These are phyloP conservation scores for Pelobates cultripes DNA, from an alignment of 2,797 vertebrate species.

Conservation along the genomic window DNA sequence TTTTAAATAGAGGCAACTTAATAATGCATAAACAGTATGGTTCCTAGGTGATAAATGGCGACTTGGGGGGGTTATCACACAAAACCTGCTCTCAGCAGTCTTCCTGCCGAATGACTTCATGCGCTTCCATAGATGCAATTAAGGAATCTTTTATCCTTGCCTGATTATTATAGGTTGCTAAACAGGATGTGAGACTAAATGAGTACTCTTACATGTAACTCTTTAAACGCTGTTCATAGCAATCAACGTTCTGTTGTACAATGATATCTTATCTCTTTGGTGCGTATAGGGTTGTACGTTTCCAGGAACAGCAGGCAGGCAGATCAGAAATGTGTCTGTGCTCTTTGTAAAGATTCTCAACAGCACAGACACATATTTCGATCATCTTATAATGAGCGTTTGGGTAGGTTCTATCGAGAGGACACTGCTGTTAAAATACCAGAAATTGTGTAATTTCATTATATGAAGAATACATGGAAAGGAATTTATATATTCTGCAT, in stretches of 20 bases:
- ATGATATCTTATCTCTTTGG: too few species aligned
- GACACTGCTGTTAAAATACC: too few species aligned
- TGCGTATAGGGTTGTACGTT: too few species aligned
- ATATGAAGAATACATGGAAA: too few species aligned
- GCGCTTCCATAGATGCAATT: slow-evolving; percentile 30
- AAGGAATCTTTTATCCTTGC: slow-evolving; percentile 19
- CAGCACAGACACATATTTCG: too few species aligned
- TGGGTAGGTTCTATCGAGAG: too few species aligned
- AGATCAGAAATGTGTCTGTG: slow-evolving; percentile 11
- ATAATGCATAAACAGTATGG: slow-evolving; percentile 7
- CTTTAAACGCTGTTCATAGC: background rate
- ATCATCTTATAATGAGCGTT: too few species aligned
- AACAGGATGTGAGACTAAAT: slow-evolving; percentile 23
- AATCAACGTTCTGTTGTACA: too few species aligned
- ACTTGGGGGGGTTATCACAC: slow-evolving; percentile 6
- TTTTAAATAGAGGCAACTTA: background rate
- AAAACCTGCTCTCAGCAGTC: slow-evolving; percentile 29
- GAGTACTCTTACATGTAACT: slow-evolving; percentile 24
- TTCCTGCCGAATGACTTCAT: slow-evolving; percentile 23
- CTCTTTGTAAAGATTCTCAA: too few species aligned
- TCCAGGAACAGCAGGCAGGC: background rate
- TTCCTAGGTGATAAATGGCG: slow-evolving; percentile 22
- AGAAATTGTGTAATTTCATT: too few species aligned
- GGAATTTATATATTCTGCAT: too few species aligned
- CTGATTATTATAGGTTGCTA: slow-evolving; percentile 24